A percentile compares a stretch with the other conserved stretches of the same genome.
Evolutionary conservation across 2,797 vertebrate species (phyloP).

Genomic region (Lates japonicus): DNA sequence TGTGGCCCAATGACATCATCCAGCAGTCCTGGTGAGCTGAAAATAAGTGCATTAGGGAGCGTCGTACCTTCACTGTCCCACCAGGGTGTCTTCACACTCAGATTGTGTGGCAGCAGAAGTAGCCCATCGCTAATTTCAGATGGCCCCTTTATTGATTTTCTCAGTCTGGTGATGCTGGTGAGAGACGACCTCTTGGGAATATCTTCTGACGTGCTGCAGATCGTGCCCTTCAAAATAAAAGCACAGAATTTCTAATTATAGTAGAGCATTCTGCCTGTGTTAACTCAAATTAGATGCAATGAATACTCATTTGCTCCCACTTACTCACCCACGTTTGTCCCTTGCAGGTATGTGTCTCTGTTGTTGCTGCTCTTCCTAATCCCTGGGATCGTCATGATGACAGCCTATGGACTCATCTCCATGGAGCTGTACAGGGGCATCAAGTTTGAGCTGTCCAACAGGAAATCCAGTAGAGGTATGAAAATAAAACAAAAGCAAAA

Average conservation of each 20-base stretch:
- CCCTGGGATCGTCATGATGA: slow-evolving; percentile 96
- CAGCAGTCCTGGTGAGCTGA: slow-evolving; percentile 95
- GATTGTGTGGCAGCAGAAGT: not conserved
- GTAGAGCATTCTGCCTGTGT: not conserved
- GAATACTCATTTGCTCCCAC: not conserved
- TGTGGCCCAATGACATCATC: slow-evolving; percentile 90
- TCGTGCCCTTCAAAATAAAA: slow-evolving; percentile 29
- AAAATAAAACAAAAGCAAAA: not conserved
- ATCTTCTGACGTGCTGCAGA: not conserved
- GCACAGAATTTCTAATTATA: not conserved
- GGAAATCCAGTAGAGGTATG: slow-evolving; percentile 90
- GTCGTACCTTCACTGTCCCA: not conserved
- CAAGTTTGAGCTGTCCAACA: slow-evolving; percentile 90
- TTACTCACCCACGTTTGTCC: not conserved
- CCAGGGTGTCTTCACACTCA: not conserved
- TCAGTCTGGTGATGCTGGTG: slow-evolving; percentile 12
- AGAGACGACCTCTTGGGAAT: slow-evolving; percentile 5
- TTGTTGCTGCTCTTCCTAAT: slow-evolving; percentile 95
- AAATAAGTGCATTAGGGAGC: not conserved
- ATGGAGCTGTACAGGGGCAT: slow-evolving; percentile 96
- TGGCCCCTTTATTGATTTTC: slow-evolving; percentile 33
- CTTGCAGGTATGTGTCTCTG: slow-evolving; percentile 93
- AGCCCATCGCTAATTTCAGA: slow-evolving; percentile 15
- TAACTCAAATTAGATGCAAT: slow-evolving; percentile 24
- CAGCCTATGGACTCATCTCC: slow-evolving; percentile 95